Base-by-base conservation (phyloP, 2,888 invertebrate species). In the Pteria penguin region DNA sequence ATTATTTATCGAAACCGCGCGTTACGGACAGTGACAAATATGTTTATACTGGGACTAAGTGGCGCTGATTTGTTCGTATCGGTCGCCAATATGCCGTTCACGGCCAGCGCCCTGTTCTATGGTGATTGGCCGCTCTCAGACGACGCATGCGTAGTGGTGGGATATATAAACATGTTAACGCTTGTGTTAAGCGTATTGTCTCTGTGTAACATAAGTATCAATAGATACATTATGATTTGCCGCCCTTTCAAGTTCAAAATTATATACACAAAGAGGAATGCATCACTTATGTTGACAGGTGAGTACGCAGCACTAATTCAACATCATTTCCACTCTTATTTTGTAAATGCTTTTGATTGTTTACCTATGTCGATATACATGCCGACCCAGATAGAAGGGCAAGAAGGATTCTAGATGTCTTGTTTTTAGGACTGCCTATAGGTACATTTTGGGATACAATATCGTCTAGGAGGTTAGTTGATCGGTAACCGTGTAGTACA, bases 161-260 rank as follows among this genome's bases (percentile, higher is more conserved):
- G 89, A 0, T 88, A 86, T 68, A 76, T 84, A 26, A 89, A 87
- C 80, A 89, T 90, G 90, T 54, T 87, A 27, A 88, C 89, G 4
- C 83, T 91, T 24, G 80, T 88, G 5, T 86, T 86, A 27, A 89
- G 89, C 60, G 88, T 91, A 26, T 81, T 90, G 83, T 90, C 89
- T 4, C 82, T 91, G 45, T 89, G 88, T 26, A 87, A 86, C 55
- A 89, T 91, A 52, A 89, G 89, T 74, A 83, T 90, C 4, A 91
- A 90, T 78, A 80, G 91, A 27, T 91, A 89, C 72, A 75, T 88
- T 65, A 88, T 87, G 81, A 87, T 90, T 4, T 90, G 90, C 71
- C 77, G 79, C 26, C 83, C 87, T 0, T 55, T 72, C 8, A 65
- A 75, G 33, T 88, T 85, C 80, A 79, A 81, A 31, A 75, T 76